Evolutionary conservation across 1,140 invertebrate species (phyloP), one percentile per base, ranked within the genome.

Genomic region (Tetramorium parvispinum): DNA sequence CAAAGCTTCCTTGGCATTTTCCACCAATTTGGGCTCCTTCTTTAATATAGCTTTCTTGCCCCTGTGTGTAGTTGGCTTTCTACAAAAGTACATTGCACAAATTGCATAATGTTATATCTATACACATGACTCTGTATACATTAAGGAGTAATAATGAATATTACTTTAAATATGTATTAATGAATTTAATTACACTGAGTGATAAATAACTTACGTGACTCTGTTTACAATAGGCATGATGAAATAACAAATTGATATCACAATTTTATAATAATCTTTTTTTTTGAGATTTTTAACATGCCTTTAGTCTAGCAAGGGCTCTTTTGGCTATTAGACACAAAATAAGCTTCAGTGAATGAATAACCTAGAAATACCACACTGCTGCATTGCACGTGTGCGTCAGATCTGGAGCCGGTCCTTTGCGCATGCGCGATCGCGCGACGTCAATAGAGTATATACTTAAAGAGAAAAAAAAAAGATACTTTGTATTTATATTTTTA

Each of bases 61-160:
- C 94, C 97, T 97, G 37, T 97, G 97, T 32, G 98, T 99, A 92
- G 97, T 98, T 0, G 99, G 97, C 96, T 99, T 99, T 83, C 97
- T 98, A 91, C 73, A 95, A 87, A 59, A 75, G 63, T 51, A 27
- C 27, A 68, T 86, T 66, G 8, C 24, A 43, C 24, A 66, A 77
- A 49, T 55, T 51, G 49, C n/a, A 73, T 40, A 55, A 55, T 61
- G 59, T 27, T 11, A 66, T 10, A 16, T 24, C 18, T n/a, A 63
- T 3, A 59, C 16, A 18, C n/a, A 37, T 81, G n/a, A 55, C 49
- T 63, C 18, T 66, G 43, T 21, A 1, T 51, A 59, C 32, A 59
- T 87, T 51, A 86, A 70, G 53, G 27, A 68, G 32, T 32, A 32
- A 32, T 32, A 63, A 21, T 88, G 53, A 40, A n/a, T 71, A 79